Evolutionary conservation across 2,113 vertebrate species (phyloP), one percentile per base, ranked within the genome.

Genomic region (Hydrolagus affinis): DNA sequence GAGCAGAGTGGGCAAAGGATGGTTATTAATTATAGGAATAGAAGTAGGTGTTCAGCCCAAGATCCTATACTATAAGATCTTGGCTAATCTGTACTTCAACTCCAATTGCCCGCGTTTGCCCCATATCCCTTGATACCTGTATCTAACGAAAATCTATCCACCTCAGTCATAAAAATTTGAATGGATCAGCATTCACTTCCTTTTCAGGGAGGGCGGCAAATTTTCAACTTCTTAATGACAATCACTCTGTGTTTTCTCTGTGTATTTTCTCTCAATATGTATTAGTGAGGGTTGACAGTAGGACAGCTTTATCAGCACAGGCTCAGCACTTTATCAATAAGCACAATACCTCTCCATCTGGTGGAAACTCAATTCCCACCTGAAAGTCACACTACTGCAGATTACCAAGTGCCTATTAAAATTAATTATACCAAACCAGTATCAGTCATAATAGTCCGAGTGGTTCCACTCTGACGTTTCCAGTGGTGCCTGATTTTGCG

Each of bases 391-490:
- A 21, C 1, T 30, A 75, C 21, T 10, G 32, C 17, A 56, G 30
- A 56, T 15, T 75, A 75, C 44, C 56, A 19, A 75, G 17, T 19
- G 11, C 28, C 73, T 21, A 75, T 75, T 75, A 75, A 56, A 75
- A 75, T 75, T 75, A 75, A 75, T 75, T 75, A 75, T 44, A 75
- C 15, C 28, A 75, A 75, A 75, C 56, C 19, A 75, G 44, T 56
- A 17, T 9, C 14, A 10, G 21, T 75, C 73, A 44, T 75, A 75
- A 75, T 75, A 75, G 44, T 75, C 73, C 10, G 15, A 56, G 17
- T 11, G 15, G 3, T 44, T 56, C 30, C 15, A 15, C 21, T 56
- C 17, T 75, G 32, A 56, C 21, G 30, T 9, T n/a, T 56, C 28
- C 32, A 19, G 30, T 56, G 32, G 21, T 56, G 2, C 8, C 2